Evolutionary conservation across 1,140 invertebrate species (phyloP), one percentile per base, ranked within the genome.

Genomic region (Aradophagus sp.): DNA sequence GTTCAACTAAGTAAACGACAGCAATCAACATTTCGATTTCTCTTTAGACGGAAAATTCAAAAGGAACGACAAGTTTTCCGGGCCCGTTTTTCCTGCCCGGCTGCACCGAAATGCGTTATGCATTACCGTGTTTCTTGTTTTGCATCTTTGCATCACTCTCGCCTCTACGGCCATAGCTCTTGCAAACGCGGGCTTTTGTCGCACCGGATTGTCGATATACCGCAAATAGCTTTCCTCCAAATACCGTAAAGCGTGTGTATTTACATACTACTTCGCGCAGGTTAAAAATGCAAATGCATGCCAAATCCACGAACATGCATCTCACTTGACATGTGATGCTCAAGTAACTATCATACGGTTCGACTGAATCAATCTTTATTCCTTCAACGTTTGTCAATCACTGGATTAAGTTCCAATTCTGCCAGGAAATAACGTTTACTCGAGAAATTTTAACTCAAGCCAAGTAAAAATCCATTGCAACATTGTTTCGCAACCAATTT

Each of bases 331-430:
- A n/a, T 19, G 31, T 13, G 17, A 16, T 67, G 65, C 71, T 68
- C 50, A 62, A 67, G 58, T 45, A 52, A 53, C 34, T 36, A 35
- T 48, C 53, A 59, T 48, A 19, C 39, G 1, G 11, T 16, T 67
- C 58, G 44, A 56, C 12, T 42, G 42, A 35, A 47, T 69, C 19
- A 58, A 45, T 77, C 77, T 75, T 77, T 70, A 74, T 75, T 77
- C 77, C 61, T 41, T 44, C 44, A 56, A 58, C 62, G 65, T 79
- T 74, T 74, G 77, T 80, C 76, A 74, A 80, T 79, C 65, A 75
- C 71, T 61, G 50, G 38, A 26, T 55, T 47, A 71, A 52, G 48
- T 58, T 58, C 34, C 31, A 14, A 47, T 56, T 47, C 19, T 34
- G 20, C 34, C 45, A n/a, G n/a, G n/a, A n/a, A n/a, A n/a, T n/a